Conservation (phyloP, 2,888 invertebrate genomes). For the Ischnura elegans region DNA sequence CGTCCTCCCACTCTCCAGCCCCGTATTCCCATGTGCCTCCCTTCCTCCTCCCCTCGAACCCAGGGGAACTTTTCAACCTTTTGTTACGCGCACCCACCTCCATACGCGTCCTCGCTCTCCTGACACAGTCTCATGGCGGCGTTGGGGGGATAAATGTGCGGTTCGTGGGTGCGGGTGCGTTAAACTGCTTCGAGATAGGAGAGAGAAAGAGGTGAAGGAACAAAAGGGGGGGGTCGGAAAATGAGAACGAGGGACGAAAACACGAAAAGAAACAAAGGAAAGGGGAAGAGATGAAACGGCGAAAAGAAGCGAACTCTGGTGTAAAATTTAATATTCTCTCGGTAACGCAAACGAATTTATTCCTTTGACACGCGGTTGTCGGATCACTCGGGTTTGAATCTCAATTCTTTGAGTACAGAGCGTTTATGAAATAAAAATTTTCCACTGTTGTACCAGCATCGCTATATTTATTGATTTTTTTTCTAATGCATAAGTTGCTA, state of each 20-base stretch:
- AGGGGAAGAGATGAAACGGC: neutral
- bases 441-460: no score
- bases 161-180: neutral
- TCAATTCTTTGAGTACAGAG: no score
- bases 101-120: neutral
- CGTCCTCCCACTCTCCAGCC: neutral
- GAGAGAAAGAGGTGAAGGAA: neutral
- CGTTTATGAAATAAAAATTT: no score
- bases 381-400: no score
- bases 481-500: no score
- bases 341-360: no score
- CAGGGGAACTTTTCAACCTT: no score
- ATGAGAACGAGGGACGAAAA: neutral
- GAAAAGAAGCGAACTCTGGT: neutral
- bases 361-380: no score
- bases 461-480: no score
- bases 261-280: neutral
- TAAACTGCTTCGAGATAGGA: neutral
- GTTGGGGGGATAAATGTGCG: neutral
- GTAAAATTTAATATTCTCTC: no score
- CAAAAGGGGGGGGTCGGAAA: neutral
- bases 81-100: neutral
- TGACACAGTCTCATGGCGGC: slow-evolving; percentile 18
- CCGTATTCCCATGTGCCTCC: neutral
- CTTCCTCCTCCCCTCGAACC: neutral